Conservation (phyloP, 2,113 vertebrate genomes). For the Forbesichthys agassizii region DNA sequence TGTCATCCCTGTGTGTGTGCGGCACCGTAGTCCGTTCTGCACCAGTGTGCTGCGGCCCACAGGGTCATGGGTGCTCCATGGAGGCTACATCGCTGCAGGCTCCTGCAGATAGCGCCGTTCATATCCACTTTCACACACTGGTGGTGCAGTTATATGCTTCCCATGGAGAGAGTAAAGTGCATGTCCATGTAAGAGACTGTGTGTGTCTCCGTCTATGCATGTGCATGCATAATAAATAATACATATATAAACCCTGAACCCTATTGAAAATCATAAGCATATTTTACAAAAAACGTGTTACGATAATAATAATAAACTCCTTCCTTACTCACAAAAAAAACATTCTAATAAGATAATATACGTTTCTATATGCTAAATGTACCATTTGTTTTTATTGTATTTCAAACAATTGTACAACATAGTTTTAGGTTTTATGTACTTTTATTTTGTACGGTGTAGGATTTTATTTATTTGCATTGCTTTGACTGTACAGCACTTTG, state of each 20-base stretch:
- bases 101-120: background rate
- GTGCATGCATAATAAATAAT: conserved; percentile 7
- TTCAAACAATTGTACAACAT: too few species aligned
- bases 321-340: background rate
- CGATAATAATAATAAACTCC: background rate
- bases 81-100: background rate
- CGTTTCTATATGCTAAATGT: background rate
- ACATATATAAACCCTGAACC: conserved; percentile 1
- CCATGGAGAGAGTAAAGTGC: conserved; percentile 10
- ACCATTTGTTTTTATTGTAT: too few species aligned
- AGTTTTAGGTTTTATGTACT: too few species aligned
- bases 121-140: conserved; percentile 19
- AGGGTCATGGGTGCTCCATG: too few species aligned
- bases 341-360: background rate
- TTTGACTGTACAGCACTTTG: too few species aligned
- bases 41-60: conserved; percentile 14
- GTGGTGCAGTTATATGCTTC: background rate
- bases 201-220: background rate
- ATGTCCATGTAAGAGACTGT: conserved; percentile 11
- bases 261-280: too few species aligned
- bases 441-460: too few species aligned
- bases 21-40: conserved; percentile 4
- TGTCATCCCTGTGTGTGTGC: conserved; percentile 19
- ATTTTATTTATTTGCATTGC: too few species aligned
- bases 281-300: background rate